phyloP scores from a whole-genome alignment of 1,140 invertebrate genomes.

The Hylaeus anthracinus region DNA sequence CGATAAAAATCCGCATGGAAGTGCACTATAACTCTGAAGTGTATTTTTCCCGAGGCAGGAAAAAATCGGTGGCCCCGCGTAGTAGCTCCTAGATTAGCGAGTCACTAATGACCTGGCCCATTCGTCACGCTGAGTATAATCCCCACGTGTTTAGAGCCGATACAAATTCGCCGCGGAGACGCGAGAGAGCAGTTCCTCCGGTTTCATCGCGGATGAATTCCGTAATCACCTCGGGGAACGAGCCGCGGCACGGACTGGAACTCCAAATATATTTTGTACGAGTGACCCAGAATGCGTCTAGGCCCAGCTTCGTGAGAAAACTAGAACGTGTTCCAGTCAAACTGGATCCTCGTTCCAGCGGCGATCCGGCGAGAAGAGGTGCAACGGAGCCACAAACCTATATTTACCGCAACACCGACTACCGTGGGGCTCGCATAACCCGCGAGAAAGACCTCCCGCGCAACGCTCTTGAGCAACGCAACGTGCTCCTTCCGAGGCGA shows the following conservation, averaged over 20 bases:
- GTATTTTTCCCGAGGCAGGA: background rate
- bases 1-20: background rate
- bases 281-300: conserved; percentile 47
- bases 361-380: conserved; percentile 45
- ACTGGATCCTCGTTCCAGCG: conserved; percentile 41
- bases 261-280: conserved; percentile 37
- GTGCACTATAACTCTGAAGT: conserved; percentile 3
- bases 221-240: background rate
- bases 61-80: conserved; percentile 12
- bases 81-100: conserved; percentile 33
- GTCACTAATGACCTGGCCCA: conserved; percentile 40
- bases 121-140: conserved; percentile 29
- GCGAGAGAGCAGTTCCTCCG: background rate
- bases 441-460: conserved; percentile 29
- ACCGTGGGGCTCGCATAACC: conserved; percentile 39
- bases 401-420: conserved; percentile 44
- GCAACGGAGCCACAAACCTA: conserved; percentile 48
- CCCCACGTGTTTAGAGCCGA: conserved; percentile 29
- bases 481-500: background rate
- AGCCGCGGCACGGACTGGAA: background rate
- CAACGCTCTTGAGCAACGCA: conserved; percentile 32
- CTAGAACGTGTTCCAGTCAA: conserved; percentile 47
- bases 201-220: background rate
- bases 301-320: conserved; percentile 40
- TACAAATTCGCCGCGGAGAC: background rate